Percentiles rank a stretch among this genome's conserved stretches.
Conservation (phyloP, 2,888 invertebrate genomes). For the Acleris literana region DNA sequence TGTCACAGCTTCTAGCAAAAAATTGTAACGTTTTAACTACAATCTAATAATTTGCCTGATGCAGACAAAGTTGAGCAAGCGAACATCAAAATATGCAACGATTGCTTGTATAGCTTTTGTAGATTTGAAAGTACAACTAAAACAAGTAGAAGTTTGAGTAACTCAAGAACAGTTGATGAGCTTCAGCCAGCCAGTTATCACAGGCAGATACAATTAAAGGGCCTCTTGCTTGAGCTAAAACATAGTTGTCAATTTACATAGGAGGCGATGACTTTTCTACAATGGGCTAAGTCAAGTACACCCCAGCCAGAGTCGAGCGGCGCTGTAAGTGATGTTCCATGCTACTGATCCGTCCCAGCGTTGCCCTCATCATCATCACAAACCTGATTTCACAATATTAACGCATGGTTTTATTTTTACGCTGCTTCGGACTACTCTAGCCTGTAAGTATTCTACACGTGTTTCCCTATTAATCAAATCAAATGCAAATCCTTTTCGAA, state of each 20-base stretch:
- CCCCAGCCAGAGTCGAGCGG: slow-evolving; percentile 75
- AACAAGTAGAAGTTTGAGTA: slow-evolving; percentile 4
- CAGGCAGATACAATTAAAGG: slow-evolving; percentile 25
- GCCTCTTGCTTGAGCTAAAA: slow-evolving; percentile 69
- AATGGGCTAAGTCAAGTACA: slow-evolving; percentile 72
- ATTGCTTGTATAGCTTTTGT: slow-evolving; percentile 23
- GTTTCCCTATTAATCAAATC: background rate
- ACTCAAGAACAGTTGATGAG: slow-evolving; percentile 10
- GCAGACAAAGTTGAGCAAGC: slow-evolving; percentile 25
- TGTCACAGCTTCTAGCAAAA: slow-evolving; percentile 29
- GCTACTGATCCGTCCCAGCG: slow-evolving; percentile 62
- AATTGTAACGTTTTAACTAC: slow-evolving; percentile 15
- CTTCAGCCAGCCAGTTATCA: slow-evolving; percentile 30
- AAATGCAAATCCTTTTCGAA: background rate
- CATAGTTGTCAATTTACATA: slow-evolving; percentile 67
- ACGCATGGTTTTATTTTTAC: slow-evolving; percentile 76
- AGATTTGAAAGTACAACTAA: slow-evolving; percentile 4
- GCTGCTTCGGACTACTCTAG: slow-evolving; percentile 79
- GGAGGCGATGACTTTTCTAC: slow-evolving; percentile 79
- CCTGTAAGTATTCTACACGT: slow-evolving; percentile 75
- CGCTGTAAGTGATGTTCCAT: slow-evolving; percentile 78
- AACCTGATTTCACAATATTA: slow-evolving; percentile 75
- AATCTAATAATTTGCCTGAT: slow-evolving; percentile 24
- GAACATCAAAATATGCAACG: slow-evolving; percentile 15
- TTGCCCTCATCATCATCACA: slow-evolving; percentile 57